phyloP scores from a whole-genome alignment of 2,888 invertebrate genomes.

The Lochmaea crataegi region DNA sequence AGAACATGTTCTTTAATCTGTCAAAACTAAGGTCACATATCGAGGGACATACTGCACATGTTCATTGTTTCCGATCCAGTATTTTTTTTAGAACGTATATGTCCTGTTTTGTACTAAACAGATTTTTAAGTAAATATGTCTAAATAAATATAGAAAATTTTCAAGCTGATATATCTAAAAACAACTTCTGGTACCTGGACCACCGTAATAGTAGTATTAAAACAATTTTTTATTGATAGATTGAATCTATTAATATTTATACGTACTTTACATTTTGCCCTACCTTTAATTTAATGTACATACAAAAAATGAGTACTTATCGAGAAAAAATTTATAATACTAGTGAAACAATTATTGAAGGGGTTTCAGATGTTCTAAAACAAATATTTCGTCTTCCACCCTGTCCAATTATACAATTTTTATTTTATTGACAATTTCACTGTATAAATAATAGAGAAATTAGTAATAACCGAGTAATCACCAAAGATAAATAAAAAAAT shows the following conservation, averaged over 20 bases:
- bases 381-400: too few relatives aligned
- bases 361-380: conserved; percentile 5
- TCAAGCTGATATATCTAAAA: conserved; percentile 12
- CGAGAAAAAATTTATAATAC: conserved; percentile 49
- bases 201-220: conserved; percentile 43
- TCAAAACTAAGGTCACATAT: too few relatives aligned
- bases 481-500: too few relatives aligned
- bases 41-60: too few relatives aligned
- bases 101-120: too few relatives aligned
- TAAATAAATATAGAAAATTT: background rate
- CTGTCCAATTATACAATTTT: too few relatives aligned
- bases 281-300: conserved; percentile 50
- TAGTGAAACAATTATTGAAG: conserved; percentile 37
- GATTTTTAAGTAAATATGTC: too few relatives aligned
- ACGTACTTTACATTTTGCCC: conserved; percentile 48
- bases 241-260: conserved; percentile 50
- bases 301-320: conserved; percentile 47
- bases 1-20: too few relatives aligned
- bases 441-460: conserved; percentile 10
- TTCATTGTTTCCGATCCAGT: too few relatives aligned
- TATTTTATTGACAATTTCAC: conserved; percentile 30
- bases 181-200: conserved; percentile 22
- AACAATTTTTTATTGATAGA: conserved; percentile 48
- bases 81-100: too few relatives aligned
- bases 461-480: too few relatives aligned